Base-by-base conservation (phyloP, 2,888 invertebrate genomes). In the Tricholauxania praeusta region DNA sequence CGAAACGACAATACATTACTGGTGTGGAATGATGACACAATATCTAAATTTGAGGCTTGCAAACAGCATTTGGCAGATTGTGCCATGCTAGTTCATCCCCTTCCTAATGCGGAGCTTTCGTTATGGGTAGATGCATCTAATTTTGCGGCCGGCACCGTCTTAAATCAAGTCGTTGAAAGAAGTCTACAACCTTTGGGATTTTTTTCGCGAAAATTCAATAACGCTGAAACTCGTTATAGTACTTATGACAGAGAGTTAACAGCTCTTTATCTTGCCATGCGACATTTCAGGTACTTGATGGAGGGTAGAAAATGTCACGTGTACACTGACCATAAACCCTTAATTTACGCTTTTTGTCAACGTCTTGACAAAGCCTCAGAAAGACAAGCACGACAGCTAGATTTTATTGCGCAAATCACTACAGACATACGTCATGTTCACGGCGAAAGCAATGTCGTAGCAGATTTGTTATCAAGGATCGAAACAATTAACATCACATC, bases 221-320 rank as follows among this genome's bases (percentile, higher is more conserved):
- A 79, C 3, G 71, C 84, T 0, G 82, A 87, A 74, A 71, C 65
- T 22, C 83, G 82, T 10, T 88, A 87, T 53, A 77, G 75, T n/a
- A 76, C 78, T 2, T 87, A 86, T 74, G 86, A 88, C 73, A 63
- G 86, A 8, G 85, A 87, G 76, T 79, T 88, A 0, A 77, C 86
- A 7, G 86, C 85, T 0, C 82, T 86, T 3, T 88, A 86, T 70
- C 74, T 80, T 47, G 81, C 84, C 0, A 78, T 87, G 0, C 81
- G 81, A 57, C 77, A 78, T 71, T 79, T 79, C 70, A 75, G 74
- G 55, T 78, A 79, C 72, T 77, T 78, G 75, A 22, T 79, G 10
- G 78, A 79, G 59, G 78, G 75, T 0, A 68, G 78, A 59, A 17
- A 64, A 39, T 79, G 73, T 55, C 72, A 74, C 28, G 73, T 79